Base-by-base conservation (phyloP, 23 tunicate species). In the Styela clava region DNA sequence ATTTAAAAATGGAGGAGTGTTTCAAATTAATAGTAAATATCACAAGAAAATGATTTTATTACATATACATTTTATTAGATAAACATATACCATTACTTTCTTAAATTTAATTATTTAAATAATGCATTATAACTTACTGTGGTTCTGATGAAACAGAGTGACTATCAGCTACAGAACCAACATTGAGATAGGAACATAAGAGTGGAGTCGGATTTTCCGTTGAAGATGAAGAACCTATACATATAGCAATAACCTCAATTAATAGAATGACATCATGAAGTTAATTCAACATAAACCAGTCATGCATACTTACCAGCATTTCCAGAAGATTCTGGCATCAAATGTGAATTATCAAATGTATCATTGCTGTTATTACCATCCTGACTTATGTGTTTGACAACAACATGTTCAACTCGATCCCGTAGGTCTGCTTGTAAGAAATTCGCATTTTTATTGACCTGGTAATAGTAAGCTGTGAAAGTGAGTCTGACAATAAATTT, bases 351-450 rank as follows among this genome's bases (percentile, higher is more conserved):
- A 44, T 44, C 56, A 44, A 5, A 5, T 44, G 56, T 44, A 12
- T 44, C 12, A 12, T 44, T 44, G 9, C 9, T 5, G 12, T 44
- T 44, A 44, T 12, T 44, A 5, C 9, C 56, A 5, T 44, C 56
- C 56, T 5, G 7, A 44, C 9, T 44, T 5, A 44, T 44, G 34
- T 85, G 86, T 24, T 69, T 81, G 70, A 91, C 34, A 20, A 83
- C 62, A 7, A 91, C 69, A 73, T 91, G 97, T 51, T 77, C 90
- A 5, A 74, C 87, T 24, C 30, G 71, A 9, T 78, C 88, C 63
- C 84, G 90, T 27, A 91, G 31, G 2, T 86, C 97, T 62, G 84
- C 81, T 86, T 91, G 97, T 62, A 91, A 74, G 63, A 91, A 91
- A 27, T 32, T 82, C 2, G 97, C 90, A 5, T 82, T 82, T 33